phyloP scores from a whole-genome alignment of 1,140 invertebrate species.

The Lerema accius region DNA sequence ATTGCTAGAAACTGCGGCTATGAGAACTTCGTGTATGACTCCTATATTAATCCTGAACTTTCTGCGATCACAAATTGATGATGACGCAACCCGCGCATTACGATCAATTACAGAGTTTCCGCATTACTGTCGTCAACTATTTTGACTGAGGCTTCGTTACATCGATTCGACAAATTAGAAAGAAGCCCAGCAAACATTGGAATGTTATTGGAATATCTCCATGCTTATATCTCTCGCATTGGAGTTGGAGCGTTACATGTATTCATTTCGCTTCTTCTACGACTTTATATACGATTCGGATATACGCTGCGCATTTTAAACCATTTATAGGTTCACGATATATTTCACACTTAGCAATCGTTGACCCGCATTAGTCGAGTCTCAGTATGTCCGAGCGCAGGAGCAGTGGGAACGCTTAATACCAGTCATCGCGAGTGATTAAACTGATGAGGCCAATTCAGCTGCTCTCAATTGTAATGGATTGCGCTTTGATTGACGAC shows the following conservation, averaged over 20 bases:
- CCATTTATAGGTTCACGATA: background rate
- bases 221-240: too few relatives aligned
- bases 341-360: conserved; percentile 26
- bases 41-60: background rate
- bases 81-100: background rate
- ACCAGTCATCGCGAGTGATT: conserved; percentile 27
- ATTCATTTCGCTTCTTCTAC: too few relatives aligned
- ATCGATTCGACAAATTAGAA: background rate
- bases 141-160: background rate
- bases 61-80: background rate
- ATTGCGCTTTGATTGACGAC: conserved; percentile 40
- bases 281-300: too few relatives aligned
- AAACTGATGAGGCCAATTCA: conserved; percentile 31
- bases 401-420: conserved; percentile 18
- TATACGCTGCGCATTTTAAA: too few relatives aligned
- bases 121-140: background rate
- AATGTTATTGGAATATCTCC: too few relatives aligned
- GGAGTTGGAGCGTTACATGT: too few relatives aligned
- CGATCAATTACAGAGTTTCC: background rate
- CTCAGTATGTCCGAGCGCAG: conserved; percentile 11
- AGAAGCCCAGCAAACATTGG: background rate
- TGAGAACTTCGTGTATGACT: background rate
- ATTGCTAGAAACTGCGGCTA: too few relatives aligned
- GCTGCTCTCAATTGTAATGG: conserved; percentile 40
- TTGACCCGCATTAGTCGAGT: conserved; percentile 12